Evolutionary conservation across 2,113 vertebrate genomes (phyloP).

Genomic region (Pipra filicauda): DNA sequence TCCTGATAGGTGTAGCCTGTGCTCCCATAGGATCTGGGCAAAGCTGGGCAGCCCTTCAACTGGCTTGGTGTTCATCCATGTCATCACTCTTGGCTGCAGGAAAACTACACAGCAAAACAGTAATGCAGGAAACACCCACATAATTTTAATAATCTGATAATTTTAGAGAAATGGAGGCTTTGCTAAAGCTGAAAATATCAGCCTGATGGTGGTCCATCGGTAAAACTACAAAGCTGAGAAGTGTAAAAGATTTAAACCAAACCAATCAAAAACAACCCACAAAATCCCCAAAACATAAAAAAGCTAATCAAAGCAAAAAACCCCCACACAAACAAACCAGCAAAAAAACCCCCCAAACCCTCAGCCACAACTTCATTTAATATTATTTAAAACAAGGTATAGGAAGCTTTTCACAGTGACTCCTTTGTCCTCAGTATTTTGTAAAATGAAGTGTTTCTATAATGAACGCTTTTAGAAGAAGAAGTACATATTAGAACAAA

Average conservation of each 20-base stretch:
- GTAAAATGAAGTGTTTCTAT: neutral
- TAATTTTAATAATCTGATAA: neutral
- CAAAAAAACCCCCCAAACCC: neutral
- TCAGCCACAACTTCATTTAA: neutral
- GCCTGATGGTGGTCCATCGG: neutral
- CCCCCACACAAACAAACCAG: neutral
- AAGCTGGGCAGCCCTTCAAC: neutral
- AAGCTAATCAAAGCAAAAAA: neutral
- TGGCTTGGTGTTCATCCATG: accelerated
- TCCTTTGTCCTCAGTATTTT: neutral
- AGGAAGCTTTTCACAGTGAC: neutral
- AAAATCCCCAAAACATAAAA: neutral
- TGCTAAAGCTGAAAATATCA: neutral
- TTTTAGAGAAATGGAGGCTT: neutral
- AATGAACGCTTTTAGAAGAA: neutral
- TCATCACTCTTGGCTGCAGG: neutral
- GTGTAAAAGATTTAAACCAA: neutral
- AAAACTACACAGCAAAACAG: neutral
- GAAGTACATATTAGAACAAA: neutral
- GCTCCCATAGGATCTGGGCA: neutral
- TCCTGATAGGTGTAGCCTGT: neutral
- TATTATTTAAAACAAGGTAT: neutral
- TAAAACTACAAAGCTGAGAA: neutral
- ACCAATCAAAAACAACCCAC: neutral
- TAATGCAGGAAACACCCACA: neutral